phyloP scores from a whole-genome alignment of 2,888 invertebrate species.

The Deilephila elpenor region DNA sequence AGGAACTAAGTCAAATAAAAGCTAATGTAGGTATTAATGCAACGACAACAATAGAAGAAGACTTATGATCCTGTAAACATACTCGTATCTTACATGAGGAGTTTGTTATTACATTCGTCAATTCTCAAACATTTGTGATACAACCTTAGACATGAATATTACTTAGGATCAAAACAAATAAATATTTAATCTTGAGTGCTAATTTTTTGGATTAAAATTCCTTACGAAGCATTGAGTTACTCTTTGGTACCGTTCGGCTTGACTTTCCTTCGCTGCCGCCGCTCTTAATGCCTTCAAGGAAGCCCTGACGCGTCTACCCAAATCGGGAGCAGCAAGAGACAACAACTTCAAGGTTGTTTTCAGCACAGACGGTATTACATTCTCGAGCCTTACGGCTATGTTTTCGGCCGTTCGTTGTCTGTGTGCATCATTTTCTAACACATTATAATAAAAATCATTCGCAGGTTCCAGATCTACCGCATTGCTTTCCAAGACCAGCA shows the following conservation, averaged over 20 bases:
- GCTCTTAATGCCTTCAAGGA: slow-evolving; percentile 36
- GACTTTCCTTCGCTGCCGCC: slow-evolving; percentile 26
- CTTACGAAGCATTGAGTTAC: slow-evolving; percentile 36
- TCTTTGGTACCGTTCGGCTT: slow-evolving; percentile 29
- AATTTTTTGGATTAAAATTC: slow-evolving; percentile 3
- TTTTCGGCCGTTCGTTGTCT: neutral
- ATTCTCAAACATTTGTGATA: no score
- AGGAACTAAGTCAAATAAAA: no score
- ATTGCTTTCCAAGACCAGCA: neutral
- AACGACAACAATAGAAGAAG: no score
- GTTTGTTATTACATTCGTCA: no score
- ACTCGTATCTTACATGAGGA: no score
- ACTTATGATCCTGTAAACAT: no score
- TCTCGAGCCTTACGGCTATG: neutral
- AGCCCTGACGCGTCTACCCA: slow-evolving; percentile 86
- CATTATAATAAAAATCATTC: neutral
- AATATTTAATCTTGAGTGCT: neutral
- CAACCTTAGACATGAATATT: no score
- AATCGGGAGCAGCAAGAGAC: slow-evolving; percentile 69
- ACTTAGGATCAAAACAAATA: neutral
- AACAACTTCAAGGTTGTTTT: slow-evolving; percentile 8
- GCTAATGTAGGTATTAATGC: no score
- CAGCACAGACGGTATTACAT: neutral
- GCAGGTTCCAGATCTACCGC: neutral
- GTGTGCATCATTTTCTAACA: neutral